phyloP scores from a whole-genome alignment of 2,113 vertebrate genomes.

The Rhipidura dahli region DNA sequence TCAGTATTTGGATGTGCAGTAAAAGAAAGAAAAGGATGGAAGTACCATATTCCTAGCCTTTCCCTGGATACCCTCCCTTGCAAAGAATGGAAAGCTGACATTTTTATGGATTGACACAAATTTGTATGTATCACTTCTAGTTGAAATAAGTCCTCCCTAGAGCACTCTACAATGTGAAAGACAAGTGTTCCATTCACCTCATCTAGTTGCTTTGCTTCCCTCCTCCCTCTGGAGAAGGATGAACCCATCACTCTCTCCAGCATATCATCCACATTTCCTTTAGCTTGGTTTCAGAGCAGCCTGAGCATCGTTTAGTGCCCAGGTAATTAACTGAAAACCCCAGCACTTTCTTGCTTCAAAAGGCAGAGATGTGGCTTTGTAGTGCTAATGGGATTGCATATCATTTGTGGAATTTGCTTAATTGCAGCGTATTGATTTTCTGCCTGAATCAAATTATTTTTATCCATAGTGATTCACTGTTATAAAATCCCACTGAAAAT shows the following conservation, averaged over 20 bases:
- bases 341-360: not conserved
- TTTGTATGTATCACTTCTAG: not conserved
- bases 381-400: not conserved
- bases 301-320: not conserved
- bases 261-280: not conserved
- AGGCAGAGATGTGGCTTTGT: not conserved
- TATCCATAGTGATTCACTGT: not conserved
- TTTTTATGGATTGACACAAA: not conserved
- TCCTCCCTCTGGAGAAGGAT: not conserved
- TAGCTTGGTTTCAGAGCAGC: not conserved
- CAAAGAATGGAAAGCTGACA: not conserved
- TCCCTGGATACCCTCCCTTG: not conserved
- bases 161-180: not conserved
- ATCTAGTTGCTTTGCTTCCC: not conserved
- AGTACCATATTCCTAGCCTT: not conserved
- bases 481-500: not conserved
- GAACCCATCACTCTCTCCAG: not conserved
- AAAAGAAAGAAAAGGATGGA: not conserved
- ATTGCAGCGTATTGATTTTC: slow-evolving; percentile 10
- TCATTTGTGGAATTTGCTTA: slow-evolving; percentile 6
- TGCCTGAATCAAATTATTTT: slow-evolving; percentile 27
- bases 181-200: not conserved
- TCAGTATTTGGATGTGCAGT: not conserved
- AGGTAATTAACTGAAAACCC: not conserved
- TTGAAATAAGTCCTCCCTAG: rapidly evolving